Percentiles rank a stretch among this genome's conserved stretches.
phyloP scores from a whole-genome alignment of 2,797 vertebrate genomes.

The Acanthurus lineatus region DNA sequence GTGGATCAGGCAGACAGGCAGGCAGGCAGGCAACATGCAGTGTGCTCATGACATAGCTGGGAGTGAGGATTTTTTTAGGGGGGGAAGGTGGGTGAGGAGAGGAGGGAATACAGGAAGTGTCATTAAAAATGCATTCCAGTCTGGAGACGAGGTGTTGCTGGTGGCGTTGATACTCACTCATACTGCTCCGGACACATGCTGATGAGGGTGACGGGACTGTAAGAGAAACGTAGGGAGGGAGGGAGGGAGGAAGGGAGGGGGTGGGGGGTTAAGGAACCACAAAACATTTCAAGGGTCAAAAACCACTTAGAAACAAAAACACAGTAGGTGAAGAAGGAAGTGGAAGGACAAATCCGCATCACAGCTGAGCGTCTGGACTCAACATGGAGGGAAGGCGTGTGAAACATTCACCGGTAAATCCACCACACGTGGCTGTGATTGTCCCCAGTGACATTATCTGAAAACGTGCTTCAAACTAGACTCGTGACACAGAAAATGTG shows the following conservation, averaged over 20 bases:
- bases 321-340: conserved; percentile 54
- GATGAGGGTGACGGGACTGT: conserved; percentile 98
- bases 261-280: conserved; percentile 65
- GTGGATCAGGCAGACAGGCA: conserved; percentile 52
- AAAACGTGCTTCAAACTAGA: conserved; percentile 13
- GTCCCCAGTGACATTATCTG: not conserved
- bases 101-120: conserved; percentile 29
- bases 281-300: conserved; percentile 70
- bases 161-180: conserved; percentile 93
- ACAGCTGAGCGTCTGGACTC: conserved; percentile 22
- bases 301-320: conserved; percentile 54
- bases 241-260: conserved; percentile 64
- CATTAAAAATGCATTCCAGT: conserved; percentile 70
- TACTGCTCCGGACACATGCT: conserved; percentile 99
- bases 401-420: conserved; percentile 15
- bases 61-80: conserved; percentile 32
- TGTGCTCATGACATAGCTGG: conserved; percentile 33
- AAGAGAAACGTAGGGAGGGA: conserved; percentile 75
- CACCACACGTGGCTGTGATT: not conserved
- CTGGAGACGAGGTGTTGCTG: conserved; percentile 52
- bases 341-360: conserved; percentile 26
- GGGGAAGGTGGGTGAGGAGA: conserved; percentile 36
- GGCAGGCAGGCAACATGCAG: conserved; percentile 80
- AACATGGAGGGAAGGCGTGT: conserved; percentile 3
- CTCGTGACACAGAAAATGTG: conserved; percentile 4